Conservation (phyloP, 2,113 vertebrate genomes). For the Bufo gargarizans region DNA sequence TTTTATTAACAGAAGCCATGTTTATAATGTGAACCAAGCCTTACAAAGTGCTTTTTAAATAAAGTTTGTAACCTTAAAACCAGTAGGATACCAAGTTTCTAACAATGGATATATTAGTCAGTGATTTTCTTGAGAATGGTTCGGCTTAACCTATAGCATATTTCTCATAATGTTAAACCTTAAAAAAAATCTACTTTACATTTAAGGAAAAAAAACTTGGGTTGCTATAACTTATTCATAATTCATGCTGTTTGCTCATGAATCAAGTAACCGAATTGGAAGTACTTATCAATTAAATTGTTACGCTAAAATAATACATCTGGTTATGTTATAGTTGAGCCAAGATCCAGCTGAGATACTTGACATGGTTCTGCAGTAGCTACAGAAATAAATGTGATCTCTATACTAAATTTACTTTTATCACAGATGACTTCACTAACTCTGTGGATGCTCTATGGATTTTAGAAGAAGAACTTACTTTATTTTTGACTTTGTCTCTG, state of each 20-base stretch:
- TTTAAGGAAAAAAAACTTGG: too few relatives aligned
- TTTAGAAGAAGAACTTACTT: constrained; percentile 1
- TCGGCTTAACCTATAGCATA: too few relatives aligned
- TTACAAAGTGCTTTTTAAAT: too few relatives aligned
- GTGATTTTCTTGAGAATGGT: too few relatives aligned
- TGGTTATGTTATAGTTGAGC: background rate
- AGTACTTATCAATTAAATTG: background rate
- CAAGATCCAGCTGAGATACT: background rate
- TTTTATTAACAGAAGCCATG: too few relatives aligned
- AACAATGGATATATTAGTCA: too few relatives aligned
- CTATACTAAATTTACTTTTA: background rate
- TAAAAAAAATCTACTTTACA: too few relatives aligned
- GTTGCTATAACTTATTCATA: background rate
- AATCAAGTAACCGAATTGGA: background rate
- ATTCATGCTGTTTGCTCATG: background rate
- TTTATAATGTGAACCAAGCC: too few relatives aligned
- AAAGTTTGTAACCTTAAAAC: too few relatives aligned
- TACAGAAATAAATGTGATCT: background rate
- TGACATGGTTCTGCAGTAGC: background rate
- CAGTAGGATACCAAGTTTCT: too few relatives aligned
- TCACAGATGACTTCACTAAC: background rate
- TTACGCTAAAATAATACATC: background rate
- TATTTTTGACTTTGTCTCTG: background rate
- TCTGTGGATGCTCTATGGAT: background rate
- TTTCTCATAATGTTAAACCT: too few relatives aligned